These are phyloP conservation scores for Sylvicola fuscatus DNA, from an alignment of 2,888 invertebrate genomes.

Conservation along the genomic window DNA sequence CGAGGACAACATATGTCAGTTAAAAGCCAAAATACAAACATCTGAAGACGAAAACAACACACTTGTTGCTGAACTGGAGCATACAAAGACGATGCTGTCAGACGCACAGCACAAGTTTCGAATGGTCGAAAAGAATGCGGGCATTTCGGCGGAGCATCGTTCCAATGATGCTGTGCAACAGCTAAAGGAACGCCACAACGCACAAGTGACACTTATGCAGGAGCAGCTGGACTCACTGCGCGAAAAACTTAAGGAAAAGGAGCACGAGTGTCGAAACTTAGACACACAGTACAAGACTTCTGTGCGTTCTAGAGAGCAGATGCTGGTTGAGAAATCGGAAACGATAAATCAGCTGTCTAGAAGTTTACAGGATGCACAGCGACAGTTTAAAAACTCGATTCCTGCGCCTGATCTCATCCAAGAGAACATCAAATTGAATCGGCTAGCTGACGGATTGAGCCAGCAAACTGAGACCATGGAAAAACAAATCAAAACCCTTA, in stretches of 20 bases:
- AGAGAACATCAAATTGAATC: conserved; percentile 17
- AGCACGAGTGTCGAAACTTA: conserved; percentile 31
- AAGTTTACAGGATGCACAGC: conserved; percentile 37
- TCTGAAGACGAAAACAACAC: conserved; percentile 26
- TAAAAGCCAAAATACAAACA: conserved; percentile 24
- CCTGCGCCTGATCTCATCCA: conserved; percentile 12
- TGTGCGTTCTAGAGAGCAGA: conserved; percentile 35
- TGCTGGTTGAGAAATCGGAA: conserved; percentile 38
- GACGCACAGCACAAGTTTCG: conserved; percentile 26
- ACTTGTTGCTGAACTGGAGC: conserved; percentile 31
- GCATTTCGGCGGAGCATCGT: conserved; percentile 15
- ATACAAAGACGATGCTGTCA: conserved; percentile 29
- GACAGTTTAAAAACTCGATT: conserved; percentile 23
- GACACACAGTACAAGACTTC: conserved; percentile 33
- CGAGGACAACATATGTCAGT: conserved; percentile 16
- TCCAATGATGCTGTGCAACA: conserved; percentile 23
- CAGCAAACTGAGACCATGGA: conserved; percentile 17
- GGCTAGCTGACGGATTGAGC: conserved; percentile 16
- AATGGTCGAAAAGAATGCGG: conserved; percentile 19
- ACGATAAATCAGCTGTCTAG: conserved; percentile 39
- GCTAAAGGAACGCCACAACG: conserved; percentile 26
- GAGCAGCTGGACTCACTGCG: conserved; percentile 26
- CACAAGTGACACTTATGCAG: conserved; percentile 27
- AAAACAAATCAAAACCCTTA: conserved; percentile 16
- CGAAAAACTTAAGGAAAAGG: conserved; percentile 24